These are phyloP conservation scores for Phocoena phocoena DNA, from an alignment of 2,113 vertebrate species.

Conservation along the genomic window DNA sequence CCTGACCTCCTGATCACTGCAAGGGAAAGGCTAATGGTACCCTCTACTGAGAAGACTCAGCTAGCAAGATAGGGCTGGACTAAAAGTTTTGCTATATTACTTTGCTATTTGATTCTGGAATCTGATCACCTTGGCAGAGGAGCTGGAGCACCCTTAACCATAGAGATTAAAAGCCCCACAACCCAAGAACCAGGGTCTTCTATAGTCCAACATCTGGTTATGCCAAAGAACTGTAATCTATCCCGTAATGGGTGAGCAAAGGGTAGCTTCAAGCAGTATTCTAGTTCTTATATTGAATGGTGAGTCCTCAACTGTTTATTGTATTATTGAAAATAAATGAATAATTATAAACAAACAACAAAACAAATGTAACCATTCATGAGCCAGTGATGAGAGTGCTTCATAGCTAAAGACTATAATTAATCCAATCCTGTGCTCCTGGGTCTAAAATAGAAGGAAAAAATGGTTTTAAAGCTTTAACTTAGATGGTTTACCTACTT, in stretches of 20 bases:
- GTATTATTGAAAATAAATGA: neutral
- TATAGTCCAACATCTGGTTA: neutral
- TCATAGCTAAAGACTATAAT: neutral
- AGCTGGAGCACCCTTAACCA: neutral
- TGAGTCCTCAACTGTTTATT: neutral
- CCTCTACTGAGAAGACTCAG: neutral
- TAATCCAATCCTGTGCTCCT: neutral
- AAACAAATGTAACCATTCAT: neutral
- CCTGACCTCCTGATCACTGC: neutral
- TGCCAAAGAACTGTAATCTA: neutral
- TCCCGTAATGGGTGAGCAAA: neutral
- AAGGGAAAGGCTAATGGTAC: neutral
- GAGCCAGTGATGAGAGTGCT: neutral
- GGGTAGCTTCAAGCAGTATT: neutral
- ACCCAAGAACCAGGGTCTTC: neutral
- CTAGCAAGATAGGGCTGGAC: neutral
- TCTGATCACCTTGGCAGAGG: neutral
- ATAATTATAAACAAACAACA: neutral
- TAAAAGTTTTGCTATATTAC: neutral
- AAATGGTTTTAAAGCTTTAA: neutral
- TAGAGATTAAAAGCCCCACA: neutral
- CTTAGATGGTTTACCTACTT: neutral
- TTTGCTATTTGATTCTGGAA: neutral
- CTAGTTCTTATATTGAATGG: neutral
- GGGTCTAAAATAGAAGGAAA: neutral